phyloP scores from a whole-genome alignment of 1,140 invertebrate species.

The Drosophila paulistorum region DNA sequence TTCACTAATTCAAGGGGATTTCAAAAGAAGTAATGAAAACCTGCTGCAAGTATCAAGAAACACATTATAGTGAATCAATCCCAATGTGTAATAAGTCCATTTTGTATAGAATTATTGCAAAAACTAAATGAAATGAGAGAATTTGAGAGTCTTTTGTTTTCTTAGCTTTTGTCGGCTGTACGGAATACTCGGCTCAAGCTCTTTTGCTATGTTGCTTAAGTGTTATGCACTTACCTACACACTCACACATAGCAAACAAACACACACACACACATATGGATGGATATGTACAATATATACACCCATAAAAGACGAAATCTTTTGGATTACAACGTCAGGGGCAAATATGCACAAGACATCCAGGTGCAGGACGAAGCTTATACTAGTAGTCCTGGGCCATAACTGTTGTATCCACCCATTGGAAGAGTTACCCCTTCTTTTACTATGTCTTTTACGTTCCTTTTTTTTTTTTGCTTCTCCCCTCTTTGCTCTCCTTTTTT shows the following conservation, averaged over 20 bases:
- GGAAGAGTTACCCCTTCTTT: not conserved
- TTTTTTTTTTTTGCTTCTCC: not conserved
- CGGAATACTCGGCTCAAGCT: conserved; percentile 34
- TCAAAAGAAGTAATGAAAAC: no score
- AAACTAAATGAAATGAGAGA: not conserved
- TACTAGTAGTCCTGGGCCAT: conserved; percentile 57
- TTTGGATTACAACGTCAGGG: conserved; percentile 67
- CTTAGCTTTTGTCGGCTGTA: conserved; percentile 49
- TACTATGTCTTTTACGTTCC: not conserved
- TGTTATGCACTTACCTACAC: conserved; percentile 67
- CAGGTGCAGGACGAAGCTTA: conserved; percentile 32
- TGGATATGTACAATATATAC: conserved; percentile 8
- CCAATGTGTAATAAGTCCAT: no score
- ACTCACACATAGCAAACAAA: not conserved
- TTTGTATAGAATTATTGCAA: no score
- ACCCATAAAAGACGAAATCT: conserved; percentile 71
- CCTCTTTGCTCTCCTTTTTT: not conserved
- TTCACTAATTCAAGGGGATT: no score
- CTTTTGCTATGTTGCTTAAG: conserved; percentile 70
- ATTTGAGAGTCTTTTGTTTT: conserved; percentile 25
- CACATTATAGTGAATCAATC: no score
- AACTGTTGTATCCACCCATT: conserved; percentile 50
- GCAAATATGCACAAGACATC: conserved; percentile 43
- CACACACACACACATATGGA: conserved; percentile 31
- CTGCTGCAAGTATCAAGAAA: no score